phyloP scores from a whole-genome alignment of 2,888 invertebrate genomes.

The Drosophila fulvimacula region DNA sequence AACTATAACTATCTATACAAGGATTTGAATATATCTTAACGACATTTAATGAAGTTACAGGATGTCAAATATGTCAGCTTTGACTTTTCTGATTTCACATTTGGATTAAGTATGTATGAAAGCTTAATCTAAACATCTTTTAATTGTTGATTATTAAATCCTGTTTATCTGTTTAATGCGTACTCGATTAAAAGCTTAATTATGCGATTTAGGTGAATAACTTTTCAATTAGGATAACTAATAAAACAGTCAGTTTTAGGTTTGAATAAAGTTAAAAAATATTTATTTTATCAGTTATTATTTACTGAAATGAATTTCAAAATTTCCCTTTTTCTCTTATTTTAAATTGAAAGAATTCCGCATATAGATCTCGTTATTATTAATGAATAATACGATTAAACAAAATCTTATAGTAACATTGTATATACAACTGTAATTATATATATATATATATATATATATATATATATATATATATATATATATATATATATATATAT shows the following conservation, averaged over 20 bases:
- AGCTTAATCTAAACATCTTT: background rate
- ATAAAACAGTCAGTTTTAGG: background rate
- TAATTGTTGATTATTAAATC: background rate
- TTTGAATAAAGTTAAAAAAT: no score
- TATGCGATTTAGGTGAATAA: background rate
- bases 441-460: background rate
- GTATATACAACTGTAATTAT: no score
- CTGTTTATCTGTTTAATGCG: background rate
- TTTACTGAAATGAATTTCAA: background rate
- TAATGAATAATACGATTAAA: no score
- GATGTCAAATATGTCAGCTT: no score
- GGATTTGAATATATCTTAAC: no score
- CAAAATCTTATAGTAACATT: background rate
- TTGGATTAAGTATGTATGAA: background rate
- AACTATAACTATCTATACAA: no score
- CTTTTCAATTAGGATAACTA: background rate
- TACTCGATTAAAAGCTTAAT: background rate
- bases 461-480: background rate
- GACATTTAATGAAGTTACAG: no score
- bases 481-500: background rate
- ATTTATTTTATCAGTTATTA: background rate
- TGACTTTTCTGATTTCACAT: background rate
- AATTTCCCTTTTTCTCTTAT: no score
- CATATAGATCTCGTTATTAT: no score
- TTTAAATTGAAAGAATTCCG: no score